Evolutionary conservation across 2,888 invertebrate species (phyloP), one percentile per base, ranked within the genome.

Genomic region (Ptychoptera albimana): DNA sequence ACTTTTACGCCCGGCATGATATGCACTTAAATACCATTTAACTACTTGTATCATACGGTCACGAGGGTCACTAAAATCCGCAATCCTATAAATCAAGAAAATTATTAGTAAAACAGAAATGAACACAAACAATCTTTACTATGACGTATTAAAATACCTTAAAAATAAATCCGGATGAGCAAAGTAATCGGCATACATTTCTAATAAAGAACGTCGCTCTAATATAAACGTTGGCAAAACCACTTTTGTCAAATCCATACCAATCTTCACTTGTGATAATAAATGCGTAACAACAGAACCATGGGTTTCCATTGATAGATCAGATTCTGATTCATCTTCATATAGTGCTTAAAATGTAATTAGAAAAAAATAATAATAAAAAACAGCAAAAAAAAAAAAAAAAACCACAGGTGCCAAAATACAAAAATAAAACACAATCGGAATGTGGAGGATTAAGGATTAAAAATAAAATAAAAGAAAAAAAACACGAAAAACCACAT

Each of bases 101-200:
- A 9, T 13, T 11, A n/a, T 37, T 9, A 15, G 39, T n/a, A 30
- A 38, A 36, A 10, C 14, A 12, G 11, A 16, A 10, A 32, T 13
- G 10, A 14, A n/a, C 10, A 42, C 12, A 30, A 37, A 15, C 30
- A 5, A n/a, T n/a, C n/a, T n/a, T n/a, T n/a, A n/a, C n/a, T n/a
- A n/a, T n/a, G n/a, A 13, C n/a, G 31, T 38, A 37, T 40, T 23
- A 47, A 10, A 41, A 61, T 67, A 91, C 91, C 75, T 84, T 50
- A 85, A 74, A 68, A 98, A 97, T 56, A 94, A 77, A 67, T 97
- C 96, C 0, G 98, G 96, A 73, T 99, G 98, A 10, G 98, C 94
- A 69, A 99, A 96, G 62, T 97, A 98, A 69, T 99, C 98, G 41
- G 98, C 97, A 65, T 96, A 99, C 98, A 99, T 99, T 71, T 99